Conservation (phyloP, 2,797 vertebrate species). For the Coendou prehensilis region DNA sequence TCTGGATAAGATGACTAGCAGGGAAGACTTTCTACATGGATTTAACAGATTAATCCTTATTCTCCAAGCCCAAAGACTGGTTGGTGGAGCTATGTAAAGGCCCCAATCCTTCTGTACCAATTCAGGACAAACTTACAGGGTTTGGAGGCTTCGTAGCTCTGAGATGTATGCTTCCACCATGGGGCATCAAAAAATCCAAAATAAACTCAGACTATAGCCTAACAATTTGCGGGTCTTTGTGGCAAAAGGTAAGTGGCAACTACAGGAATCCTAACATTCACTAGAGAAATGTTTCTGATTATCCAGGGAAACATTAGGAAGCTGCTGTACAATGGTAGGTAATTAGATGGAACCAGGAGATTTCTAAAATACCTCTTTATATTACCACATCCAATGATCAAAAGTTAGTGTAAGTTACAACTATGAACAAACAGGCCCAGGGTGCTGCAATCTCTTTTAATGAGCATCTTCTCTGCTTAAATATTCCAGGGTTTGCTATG, state of each 20-base stretch:
- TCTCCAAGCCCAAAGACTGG: not conserved
- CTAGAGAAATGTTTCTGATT: not conserved
- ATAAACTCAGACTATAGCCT: constrained; percentile 6
- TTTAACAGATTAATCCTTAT: not conserved
- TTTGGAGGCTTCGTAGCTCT: not conserved
- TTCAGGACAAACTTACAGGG: not conserved
- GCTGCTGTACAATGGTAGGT: not conserved
- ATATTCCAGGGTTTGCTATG: not conserved
- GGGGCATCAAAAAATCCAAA: not conserved
- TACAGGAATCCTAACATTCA: not conserved
- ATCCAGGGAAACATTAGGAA: not conserved
- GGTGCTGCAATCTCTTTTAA: not conserved
- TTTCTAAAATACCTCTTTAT: constrained; percentile 18
- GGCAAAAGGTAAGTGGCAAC: not conserved
- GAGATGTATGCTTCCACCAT: not conserved
- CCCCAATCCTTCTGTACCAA: not conserved
- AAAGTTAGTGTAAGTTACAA: not conserved
- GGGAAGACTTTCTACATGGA: not conserved
- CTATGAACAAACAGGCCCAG: not conserved
- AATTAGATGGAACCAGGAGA: not conserved
- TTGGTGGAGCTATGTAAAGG: not conserved
- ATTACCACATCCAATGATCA: not conserved
- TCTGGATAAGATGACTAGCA: not conserved
- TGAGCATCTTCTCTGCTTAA: not conserved
- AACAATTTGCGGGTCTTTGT: not conserved